These are phyloP conservation scores for Mus spicilegus DNA, from an alignment of 2,113 vertebrate genomes.

Conservation along the genomic window DNA sequence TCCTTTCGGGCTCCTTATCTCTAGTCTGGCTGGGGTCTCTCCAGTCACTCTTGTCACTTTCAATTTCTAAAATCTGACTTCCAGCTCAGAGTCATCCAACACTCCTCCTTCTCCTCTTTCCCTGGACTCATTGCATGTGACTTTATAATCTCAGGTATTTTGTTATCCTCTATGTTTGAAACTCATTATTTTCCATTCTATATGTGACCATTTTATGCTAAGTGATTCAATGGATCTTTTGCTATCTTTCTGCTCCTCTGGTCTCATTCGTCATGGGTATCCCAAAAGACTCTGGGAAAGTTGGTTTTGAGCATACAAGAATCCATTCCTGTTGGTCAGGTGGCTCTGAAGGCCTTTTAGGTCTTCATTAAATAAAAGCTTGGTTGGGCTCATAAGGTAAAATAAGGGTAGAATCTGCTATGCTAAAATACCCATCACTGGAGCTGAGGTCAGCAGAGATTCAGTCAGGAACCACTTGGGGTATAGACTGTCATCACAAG, in stretches of 20 bases:
- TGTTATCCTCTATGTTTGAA: not conserved
- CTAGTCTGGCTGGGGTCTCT: not conserved
- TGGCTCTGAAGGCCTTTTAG: not conserved
- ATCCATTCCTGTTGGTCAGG: accelerated
- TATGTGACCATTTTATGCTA: not conserved
- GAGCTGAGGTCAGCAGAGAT: too few relatives aligned
- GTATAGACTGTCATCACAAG: not conserved
- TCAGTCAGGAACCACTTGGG: too few relatives aligned
- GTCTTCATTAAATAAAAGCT: not conserved
- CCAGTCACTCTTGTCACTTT: not conserved
- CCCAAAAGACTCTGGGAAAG: not conserved
- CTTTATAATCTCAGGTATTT: not conserved
- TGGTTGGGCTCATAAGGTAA: not conserved
- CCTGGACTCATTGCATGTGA: accelerated
- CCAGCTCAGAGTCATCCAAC: not conserved
- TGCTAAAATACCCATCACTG: not conserved
- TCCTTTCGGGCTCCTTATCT: not conserved
- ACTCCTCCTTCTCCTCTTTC: accelerated
- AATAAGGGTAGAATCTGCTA: not conserved
- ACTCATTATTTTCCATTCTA: not conserved
- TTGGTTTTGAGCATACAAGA: not conserved
- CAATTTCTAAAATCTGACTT: not conserved
- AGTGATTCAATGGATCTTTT: too few relatives aligned
- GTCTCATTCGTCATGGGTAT: not conserved
- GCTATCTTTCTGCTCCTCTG: too few relatives aligned